Conservation (phyloP, 2,888 invertebrate genomes). For the Coelinius sp. region DNA sequence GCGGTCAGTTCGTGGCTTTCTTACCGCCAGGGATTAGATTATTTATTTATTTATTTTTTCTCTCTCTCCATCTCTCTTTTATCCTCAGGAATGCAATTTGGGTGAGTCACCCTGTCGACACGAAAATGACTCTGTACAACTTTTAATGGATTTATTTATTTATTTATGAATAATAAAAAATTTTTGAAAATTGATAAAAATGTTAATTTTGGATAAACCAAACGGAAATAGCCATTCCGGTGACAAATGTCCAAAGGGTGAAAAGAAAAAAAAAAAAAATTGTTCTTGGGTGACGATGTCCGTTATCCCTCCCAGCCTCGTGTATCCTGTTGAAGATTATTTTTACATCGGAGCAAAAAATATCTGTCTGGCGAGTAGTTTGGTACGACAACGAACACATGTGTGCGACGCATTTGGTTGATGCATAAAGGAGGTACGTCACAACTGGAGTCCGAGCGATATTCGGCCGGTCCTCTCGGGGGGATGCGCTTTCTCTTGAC, state of each 20-base stretch:
- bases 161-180: too few species aligned
- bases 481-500: not conserved
- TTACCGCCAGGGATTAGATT: constrained; percentile 28
- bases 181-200: too few species aligned
- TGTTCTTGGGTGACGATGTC: constrained; percentile 64
- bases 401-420: constrained; percentile 52
- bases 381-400: constrained; percentile 58
- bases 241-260: constrained; percentile 67
- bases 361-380: constrained; percentile 68
- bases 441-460: constrained; percentile 28
- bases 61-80: constrained; percentile 32
- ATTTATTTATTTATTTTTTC: not conserved
- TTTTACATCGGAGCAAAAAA: constrained; percentile 70
- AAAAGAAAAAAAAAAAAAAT: constrained; percentile 56
- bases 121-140: constrained; percentile 9
- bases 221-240: constrained; percentile 62
- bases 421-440: not conserved
- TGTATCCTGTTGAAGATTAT: constrained; percentile 71
- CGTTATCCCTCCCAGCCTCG: constrained; percentile 37
- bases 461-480: constrained; percentile 3
- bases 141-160: constrained; percentile 13
- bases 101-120: constrained; percentile 36
- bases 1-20: constrained; percentile 46
- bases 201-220: constrained; percentile 61
- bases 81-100: constrained; percentile 37